Evolutionary conservation across 2,888 invertebrate species (phyloP).

Genomic region (Lasiommata megera): DNA sequence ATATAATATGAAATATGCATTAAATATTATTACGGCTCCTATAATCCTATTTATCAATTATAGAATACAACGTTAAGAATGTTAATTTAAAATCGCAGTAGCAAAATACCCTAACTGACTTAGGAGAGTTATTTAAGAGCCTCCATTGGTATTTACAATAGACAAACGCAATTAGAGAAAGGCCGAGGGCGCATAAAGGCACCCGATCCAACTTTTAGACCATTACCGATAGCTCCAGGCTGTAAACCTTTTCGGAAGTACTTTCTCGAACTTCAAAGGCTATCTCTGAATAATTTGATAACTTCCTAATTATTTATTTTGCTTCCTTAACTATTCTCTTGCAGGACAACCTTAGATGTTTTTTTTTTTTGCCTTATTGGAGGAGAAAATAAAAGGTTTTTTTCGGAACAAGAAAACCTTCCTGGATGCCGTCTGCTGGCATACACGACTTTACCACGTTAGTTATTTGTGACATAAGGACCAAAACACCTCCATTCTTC

Average conservation of each 20-base stretch:
- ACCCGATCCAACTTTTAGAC: conserved; percentile 15
- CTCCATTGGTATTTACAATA: conserved; percentile 21
- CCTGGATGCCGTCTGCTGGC: too few species aligned
- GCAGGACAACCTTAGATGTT: too few species aligned
- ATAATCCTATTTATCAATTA: too few species aligned
- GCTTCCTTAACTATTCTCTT: not conserved
- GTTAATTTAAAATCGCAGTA: not conserved
- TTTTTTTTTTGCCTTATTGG: too few species aligned
- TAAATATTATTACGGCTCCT: too few species aligned
- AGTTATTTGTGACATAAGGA: too few species aligned
- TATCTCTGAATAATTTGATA: conserved; percentile 5
- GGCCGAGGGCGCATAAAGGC: conserved; percentile 14
- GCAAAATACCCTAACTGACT: not conserved
- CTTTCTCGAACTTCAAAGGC: conserved; percentile 18
- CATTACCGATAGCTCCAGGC: conserved; percentile 18
- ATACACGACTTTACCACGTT: too few species aligned
- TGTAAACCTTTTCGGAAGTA: not conserved
- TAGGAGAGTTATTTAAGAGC: conserved; percentile 13
- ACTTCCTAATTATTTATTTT: conserved; percentile 4
- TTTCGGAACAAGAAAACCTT: too few species aligned
- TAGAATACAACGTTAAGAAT: too few species aligned
- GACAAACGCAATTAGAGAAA: conserved; percentile 32
- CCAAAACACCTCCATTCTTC: too few species aligned
- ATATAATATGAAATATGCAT: too few species aligned
- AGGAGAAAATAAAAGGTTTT: too few species aligned